Evolutionary conservation across 2,888 invertebrate species (phyloP).

Genomic region (Cyclophora albipunctata): DNA sequence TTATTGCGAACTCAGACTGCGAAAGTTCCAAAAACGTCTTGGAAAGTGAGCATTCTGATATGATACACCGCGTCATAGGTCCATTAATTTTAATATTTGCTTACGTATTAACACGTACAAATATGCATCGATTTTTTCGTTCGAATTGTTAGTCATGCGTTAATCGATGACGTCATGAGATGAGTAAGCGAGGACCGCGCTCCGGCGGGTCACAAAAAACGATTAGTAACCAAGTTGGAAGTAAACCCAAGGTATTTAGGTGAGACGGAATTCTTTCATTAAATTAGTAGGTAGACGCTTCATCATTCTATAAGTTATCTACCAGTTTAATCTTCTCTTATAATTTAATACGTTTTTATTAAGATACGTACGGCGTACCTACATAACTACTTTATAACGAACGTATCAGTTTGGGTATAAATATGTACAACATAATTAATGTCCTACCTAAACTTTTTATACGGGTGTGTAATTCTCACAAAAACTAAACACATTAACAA

Average conservation of each 20-base stretch:
- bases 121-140: conserved; percentile 39
- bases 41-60: conserved; percentile 8
- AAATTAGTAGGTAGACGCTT: conserved; percentile 11
- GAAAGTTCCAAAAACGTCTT: conserved; percentile 25
- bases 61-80: background rate
- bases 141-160: conserved; percentile 54
- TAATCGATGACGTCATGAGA: conserved; percentile 62
- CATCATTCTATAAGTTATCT: no score
- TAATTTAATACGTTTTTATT: no score
- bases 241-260: conserved; percentile 35
- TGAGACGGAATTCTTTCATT: conserved; percentile 39
- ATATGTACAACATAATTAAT: no score
- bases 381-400: no score
- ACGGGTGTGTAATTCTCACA: no score
- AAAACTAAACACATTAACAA: conserved; percentile 1
- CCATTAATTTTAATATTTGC: conserved; percentile 4
- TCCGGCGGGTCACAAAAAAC: conserved; percentile 33
- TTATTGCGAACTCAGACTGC: conserved; percentile 24
- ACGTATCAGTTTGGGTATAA: no score
- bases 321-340: no score
- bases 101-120: conserved; percentile 10
- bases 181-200: conserved; percentile 55
- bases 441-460: no score
- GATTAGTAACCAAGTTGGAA: conserved; percentile 25
- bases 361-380: no score